phyloP scores from a whole-genome alignment of 2,888 invertebrate genomes.

The Lacanobia wlatinum region DNA sequence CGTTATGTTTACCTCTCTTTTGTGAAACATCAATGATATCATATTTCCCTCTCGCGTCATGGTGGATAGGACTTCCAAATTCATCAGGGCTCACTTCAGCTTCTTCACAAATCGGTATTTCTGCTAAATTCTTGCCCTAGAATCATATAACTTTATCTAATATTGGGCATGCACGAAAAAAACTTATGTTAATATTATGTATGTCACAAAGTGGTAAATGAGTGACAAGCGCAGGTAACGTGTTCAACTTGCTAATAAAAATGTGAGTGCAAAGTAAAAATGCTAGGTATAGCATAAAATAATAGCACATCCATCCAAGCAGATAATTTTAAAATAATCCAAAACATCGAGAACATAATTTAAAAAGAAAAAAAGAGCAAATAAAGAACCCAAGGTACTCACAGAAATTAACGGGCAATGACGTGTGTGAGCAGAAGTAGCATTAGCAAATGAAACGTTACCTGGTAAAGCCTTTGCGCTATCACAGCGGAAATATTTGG shows the following conservation, averaged over 20 bases:
- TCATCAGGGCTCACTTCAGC: conserved; percentile 91
- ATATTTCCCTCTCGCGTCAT: conserved; percentile 84
- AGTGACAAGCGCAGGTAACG: conserved; percentile 62
- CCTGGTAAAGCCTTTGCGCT: conserved; percentile 91
- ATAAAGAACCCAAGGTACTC: conserved; percentile 85
- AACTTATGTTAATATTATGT: conserved; percentile 6
- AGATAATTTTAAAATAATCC: conserved; percentile 8
- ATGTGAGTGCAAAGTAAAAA: conserved; percentile 61
- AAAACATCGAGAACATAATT: conserved; percentile 54
- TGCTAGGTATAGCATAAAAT: conserved; percentile 45
- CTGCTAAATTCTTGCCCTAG: conserved; percentile 91
- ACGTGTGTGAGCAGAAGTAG: conserved; percentile 76
- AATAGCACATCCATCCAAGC: conserved; percentile 51
- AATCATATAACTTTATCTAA: conserved; percentile 62
- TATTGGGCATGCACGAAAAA: conserved; percentile 31
- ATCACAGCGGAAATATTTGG: conserved; percentile 93
- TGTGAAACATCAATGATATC: conserved; percentile 91
- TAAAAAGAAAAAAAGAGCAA: conserved; percentile 70
- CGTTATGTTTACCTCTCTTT: conserved; percentile 87
- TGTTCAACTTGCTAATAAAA: conserved; percentile 56
- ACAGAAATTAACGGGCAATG: conserved; percentile 87
- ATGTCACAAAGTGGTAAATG: conserved; percentile 59
- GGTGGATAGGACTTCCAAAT: conserved; percentile 89
- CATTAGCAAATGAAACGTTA: conserved; percentile 78
- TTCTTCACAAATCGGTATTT: conserved; percentile 92